phyloP scores from a whole-genome alignment of 2,797 vertebrate genomes.

The Spinibarbus caldwelli region DNA sequence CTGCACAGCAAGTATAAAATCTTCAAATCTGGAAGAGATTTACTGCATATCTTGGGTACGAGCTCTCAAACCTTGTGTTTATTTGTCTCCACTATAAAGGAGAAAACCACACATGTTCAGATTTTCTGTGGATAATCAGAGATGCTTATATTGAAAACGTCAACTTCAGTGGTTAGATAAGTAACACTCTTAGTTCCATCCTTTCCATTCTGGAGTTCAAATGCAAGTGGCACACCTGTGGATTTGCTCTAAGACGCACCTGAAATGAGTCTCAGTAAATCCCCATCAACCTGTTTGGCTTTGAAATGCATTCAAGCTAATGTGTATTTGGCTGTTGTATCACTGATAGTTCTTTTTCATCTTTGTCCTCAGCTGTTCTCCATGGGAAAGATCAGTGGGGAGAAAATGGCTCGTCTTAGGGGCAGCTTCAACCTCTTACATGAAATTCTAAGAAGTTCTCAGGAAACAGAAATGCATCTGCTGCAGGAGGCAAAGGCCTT shows the following conservation, averaged over 20 bases:
- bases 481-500: constrained; percentile 81
- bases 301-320: constrained; percentile 1
- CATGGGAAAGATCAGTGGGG: constrained; percentile 77
- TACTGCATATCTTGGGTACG: background rate
- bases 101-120: constrained; percentile 36
- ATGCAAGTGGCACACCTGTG: constrained; percentile 17
- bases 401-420: constrained; percentile 78
- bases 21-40: constrained; percentile 7
- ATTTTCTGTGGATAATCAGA: constrained; percentile 28
- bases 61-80: constrained; percentile 4
- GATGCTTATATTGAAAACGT: constrained; percentile 9
- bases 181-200: constrained; percentile 18
- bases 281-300: background rate
- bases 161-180: constrained; percentile 30
- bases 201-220: constrained; percentile 28
- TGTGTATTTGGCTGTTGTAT: background rate
- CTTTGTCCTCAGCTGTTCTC: constrained; percentile 73
- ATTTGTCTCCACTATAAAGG: constrained; percentile 36
- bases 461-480: constrained; percentile 84
- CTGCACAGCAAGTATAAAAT: background rate
- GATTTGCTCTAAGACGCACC: background rate
- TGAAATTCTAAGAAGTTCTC: constrained; percentile 79
- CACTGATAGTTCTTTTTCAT: background rate
- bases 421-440: constrained; percentile 77
- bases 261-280: constrained; percentile 17